Evolutionary conservation across 2,113 vertebrate genomes (phyloP), one percentile per base, ranked within the genome.

Genomic region (Xiphophorus couchianus): DNA sequence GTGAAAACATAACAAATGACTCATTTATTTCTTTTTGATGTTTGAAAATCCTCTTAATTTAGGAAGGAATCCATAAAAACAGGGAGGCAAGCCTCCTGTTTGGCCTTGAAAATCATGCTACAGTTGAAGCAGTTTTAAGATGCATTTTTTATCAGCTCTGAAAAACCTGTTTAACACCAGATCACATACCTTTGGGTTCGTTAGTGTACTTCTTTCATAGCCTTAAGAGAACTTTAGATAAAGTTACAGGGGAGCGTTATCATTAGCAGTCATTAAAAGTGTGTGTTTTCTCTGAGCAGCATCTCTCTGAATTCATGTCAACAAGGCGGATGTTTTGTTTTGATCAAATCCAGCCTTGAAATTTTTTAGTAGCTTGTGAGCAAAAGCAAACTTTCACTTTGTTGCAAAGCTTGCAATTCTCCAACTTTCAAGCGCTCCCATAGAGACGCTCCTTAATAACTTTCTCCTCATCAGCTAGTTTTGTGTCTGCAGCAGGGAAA

Each of bases 391-490:
- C 75, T 69, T 66, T 19, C 62, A 85, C 80, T 86, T 90, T 87
- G 76, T 83, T 88, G 88, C 90, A 71, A 62, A 25, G 86, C 81
- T 89, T 84, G 89, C 87, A 86, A 39, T 84, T 89, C 82, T 80
- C 25, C 28, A 82, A 84, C 86, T 81, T 76, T 67, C 75, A 44
- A 29, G 28, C 33, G n/a, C 78, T 81, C 81, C 78, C 61, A 48
- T 37, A 85, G 86, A 89, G 87, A 88, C 58, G 65, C 71, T 84
- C 73, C 74, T 82, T 84, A 88, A 90, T 82, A 87, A 89, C 84
- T 91, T 91, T 84, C 75, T 79, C 84, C 80, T 91, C 86, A 89
- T 91, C 92, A 86, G 88, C 89, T 86, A 27, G 29, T 88, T 88
- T 89, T 82, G 72, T 37, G 60, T 68, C 80, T 69, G 54, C 8